Evolutionary conservation across 2,797 vertebrate species (phyloP), one percentile per base, ranked within the genome.

Genomic region (Pempheris klunzingeri): DNA sequence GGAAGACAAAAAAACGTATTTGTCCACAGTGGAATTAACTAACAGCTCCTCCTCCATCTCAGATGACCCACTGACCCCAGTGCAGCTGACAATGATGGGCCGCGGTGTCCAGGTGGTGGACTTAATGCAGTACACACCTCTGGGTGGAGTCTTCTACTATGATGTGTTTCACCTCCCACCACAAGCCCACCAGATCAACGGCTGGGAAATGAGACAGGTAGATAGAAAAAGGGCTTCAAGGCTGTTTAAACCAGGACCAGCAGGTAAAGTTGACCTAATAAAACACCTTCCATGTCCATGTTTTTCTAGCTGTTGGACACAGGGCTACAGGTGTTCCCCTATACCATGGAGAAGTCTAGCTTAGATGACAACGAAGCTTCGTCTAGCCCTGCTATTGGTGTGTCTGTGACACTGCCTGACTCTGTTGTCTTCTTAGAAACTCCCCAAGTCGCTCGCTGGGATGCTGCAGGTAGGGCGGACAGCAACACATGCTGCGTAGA

Each of bases 71-170:
- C n/a, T n/a, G n/a, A n/a, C 80, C 12, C 2, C 15, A 0, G 7
- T 13, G 17, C 77, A 74, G 58, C n/a, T 3, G 2, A 20, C 22
- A 3, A 26, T 20, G 9, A 53, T 30, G 4, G 43, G 66, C 0
- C 0, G 1, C 4, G 7, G 18, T 4, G 38, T 68, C 5, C 68
- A 82, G 22, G 53, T 90, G 7, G 94, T 97, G 65, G 96, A 99
- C 84, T 46, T 97, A 86, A 90, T 85, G 54, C 95, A 94, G 64
- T 97, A 95, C 87, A 90, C 86, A 0, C 88, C 93, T 0, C 70
- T 99, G 82, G 98, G 98, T 0, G 97, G 98, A 0, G 93, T 99
- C 68, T 97, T 95, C 84, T 96, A 95, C 78, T 96, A 94, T 0
- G 90, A 96, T 0, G 83, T 88, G 0, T 94, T 98, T 79, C 87